A percentile compares a stretch with the other conserved stretches of the same genome.
phyloP scores from a whole-genome alignment of 1,140 invertebrate genomes.

The Trichoplusia ni region DNA sequence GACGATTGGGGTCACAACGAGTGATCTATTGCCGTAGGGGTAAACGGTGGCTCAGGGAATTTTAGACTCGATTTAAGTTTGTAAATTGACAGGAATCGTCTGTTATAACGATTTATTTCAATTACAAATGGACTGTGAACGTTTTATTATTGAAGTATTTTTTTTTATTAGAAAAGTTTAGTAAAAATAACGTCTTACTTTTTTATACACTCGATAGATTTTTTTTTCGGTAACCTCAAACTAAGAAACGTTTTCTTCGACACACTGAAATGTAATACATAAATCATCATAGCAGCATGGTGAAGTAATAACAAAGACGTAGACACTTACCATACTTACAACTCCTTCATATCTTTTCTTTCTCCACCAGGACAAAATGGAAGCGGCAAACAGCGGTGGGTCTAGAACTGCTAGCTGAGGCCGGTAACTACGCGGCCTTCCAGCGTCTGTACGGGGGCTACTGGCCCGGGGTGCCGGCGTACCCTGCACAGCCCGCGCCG shows the following conservation, averaged over 20 bases:
- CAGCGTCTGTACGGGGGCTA: constrained; percentile 94
- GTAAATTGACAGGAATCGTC: constrained; percentile 57
- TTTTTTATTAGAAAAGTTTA: constrained; percentile 5
- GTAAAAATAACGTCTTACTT: constrained; percentile 9
- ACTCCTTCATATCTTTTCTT: constrained; percentile 38
- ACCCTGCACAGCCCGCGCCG: constrained; percentile 84
- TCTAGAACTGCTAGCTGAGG: constrained; percentile 96
- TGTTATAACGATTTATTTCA: constrained; percentile 46
- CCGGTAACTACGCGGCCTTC: constrained; percentile 97
- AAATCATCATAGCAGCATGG: background rate
- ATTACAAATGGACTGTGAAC: constrained; percentile 57
- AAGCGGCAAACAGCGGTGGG: constrained; percentile 99
- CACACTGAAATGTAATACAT: too few relatives aligned
- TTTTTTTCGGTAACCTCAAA: too few relatives aligned
- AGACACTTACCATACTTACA: background rate
- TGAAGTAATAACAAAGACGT: background rate
- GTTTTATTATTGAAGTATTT: constrained; percentile 36
- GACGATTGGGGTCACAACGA: constrained; percentile 71
- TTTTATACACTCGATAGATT: too few relatives aligned
- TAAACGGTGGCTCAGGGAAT: constrained; percentile 72
- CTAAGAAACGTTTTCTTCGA: too few relatives aligned
- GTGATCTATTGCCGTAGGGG: constrained; percentile 61
- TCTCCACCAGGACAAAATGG: constrained; percentile 99
- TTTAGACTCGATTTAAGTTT: constrained; percentile 73
- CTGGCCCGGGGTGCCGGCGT: constrained; percentile 83